phyloP scores from a whole-genome alignment of 2,113 vertebrate genomes.

The Pterophyllum scalare region DNA sequence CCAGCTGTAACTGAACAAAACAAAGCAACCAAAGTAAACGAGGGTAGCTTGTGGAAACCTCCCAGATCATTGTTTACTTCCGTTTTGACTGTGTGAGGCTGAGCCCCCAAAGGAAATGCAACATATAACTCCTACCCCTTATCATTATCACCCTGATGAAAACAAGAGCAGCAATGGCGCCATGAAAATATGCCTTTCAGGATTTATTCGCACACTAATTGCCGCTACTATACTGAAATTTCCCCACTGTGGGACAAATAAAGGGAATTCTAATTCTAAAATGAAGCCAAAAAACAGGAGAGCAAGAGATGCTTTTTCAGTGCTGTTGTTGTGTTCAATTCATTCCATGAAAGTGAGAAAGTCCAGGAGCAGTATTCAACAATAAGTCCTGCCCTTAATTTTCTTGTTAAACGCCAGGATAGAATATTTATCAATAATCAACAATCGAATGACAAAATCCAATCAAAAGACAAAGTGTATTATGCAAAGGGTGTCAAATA shows the following conservation, averaged over 20 bases:
- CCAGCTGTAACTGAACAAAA: neutral
- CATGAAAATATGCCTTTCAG: conserved; percentile 52
- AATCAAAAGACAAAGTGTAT: neutral
- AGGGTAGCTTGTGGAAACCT: conserved; percentile 40
- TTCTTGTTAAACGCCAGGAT: neutral
- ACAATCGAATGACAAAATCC: neutral
- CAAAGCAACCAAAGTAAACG: conserved; percentile 1
- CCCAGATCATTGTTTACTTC: conserved; percentile 52
- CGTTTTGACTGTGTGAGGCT: conserved; percentile 50
- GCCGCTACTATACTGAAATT: no score
- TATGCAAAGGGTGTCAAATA: neutral
- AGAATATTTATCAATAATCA: neutral
- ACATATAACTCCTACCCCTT: conserved; percentile 61
- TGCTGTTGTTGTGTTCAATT: conserved; percentile 15
- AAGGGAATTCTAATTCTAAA: no score
- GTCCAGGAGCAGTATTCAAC: neutral
- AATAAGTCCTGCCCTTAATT: neutral
- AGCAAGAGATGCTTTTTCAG: conserved; percentile 14
- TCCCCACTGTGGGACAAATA: no score
- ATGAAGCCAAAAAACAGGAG: conserved; percentile 31
- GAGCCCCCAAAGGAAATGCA: conserved; percentile 57
- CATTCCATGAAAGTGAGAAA: neutral
- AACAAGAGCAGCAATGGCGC: conserved; percentile 59
- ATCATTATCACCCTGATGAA: conserved; percentile 56
- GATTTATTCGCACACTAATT: conserved; percentile 53